These are phyloP conservation scores for Watersipora subatra DNA, from an alignment of 1,140 invertebrate genomes.

Conservation along the genomic window DNA sequence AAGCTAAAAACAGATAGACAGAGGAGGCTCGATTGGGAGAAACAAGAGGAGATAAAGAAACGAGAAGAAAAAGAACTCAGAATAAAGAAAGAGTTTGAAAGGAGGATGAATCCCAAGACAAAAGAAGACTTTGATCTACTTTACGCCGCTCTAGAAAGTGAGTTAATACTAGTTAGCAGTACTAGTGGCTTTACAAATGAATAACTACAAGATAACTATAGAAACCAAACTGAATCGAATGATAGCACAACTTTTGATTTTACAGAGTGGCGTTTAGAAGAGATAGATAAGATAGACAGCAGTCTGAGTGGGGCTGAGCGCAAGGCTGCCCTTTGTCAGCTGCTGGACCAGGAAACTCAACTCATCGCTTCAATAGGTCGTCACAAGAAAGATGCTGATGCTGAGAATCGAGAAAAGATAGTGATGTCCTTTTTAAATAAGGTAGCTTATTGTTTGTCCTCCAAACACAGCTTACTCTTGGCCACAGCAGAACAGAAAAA, in stretches of 20 bases:
- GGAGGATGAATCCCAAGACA: slow-evolving; percentile 39
- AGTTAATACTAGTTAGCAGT: slow-evolving; percentile 12
- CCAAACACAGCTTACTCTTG: too few species aligned
- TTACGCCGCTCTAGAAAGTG: slow-evolving; percentile 39
- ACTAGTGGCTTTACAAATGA: background rate
- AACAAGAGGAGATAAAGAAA: slow-evolving; percentile 27
- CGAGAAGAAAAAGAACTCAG: slow-evolving; percentile 38
- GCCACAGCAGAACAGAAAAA: too few species aligned
- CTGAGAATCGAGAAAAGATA: slow-evolving; percentile 30
- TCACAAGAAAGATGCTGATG: slow-evolving; percentile 34
- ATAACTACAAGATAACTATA: too few species aligned
- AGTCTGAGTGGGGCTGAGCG: slow-evolving; percentile 32
- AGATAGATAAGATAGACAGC: slow-evolving; percentile 32
- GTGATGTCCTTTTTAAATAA: slow-evolving; percentile 37
- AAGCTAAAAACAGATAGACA: slow-evolving; percentile 21
- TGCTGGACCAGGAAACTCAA: slow-evolving; percentile 40
- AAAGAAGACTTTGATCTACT: slow-evolving; percentile 41
- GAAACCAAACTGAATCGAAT: too few species aligned
- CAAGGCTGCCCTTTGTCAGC: slow-evolving; percentile 38
- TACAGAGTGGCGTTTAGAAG: slow-evolving; percentile 37
- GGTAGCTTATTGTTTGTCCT: too few species aligned
- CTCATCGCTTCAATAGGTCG: slow-evolving; percentile 38
- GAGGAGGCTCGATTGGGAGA: slow-evolving; percentile 32
- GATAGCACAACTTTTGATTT: too few species aligned
- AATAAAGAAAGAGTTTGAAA: slow-evolving; percentile 34